Base-by-base conservation (phyloP, 1,140 invertebrate species). In the Cardiocondyla obscurior region DNA sequence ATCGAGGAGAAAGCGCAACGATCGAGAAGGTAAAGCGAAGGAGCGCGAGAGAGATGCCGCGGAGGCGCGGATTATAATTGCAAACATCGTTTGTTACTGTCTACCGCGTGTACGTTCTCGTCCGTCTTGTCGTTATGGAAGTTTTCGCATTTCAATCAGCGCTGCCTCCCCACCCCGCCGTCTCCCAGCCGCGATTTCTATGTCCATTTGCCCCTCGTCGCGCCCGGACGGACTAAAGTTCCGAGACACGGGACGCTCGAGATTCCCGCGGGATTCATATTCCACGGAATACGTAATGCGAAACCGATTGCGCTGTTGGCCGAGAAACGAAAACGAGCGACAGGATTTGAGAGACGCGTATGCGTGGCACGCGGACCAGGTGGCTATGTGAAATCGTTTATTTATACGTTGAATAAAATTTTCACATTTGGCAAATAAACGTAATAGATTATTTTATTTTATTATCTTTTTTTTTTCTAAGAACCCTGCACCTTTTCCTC, bases 181-280 rank as follows among this genome's bases (percentile, higher is more conserved):
- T 67, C 30, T 69, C 60, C 39, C 5, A n/a, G n/a, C 25, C 36
- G 30, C 69, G 53, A 79, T 79, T 73, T 73, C 67, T 57, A 58
- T 30, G 51, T 73, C 74, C 62, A 67, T 79, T 79, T 79, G 46
- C 49, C 55, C 74, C 39, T 79, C 74, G 51, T 69, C 62, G 57
- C 33, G 33, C n/a, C 53, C 16, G 55, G 46, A 1, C 60, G 62
- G 55, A 33, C 39, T 36, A 36, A 79, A 79, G 74, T 82, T 82
- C 39, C 36, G 58, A 76, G 79, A 51, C 25, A 39, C 73, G 22
- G 62, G 70, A 79, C 84, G 84, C 64, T 90, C 82, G 82, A 62
- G 87, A 88, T 88, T 89, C 85, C 67, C 65, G 65, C 44, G 85
- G 85, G 87, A 90, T 90, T 90, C 88, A 88, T 90, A 89, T 91